Percentiles rank a stretch among this genome's conserved stretches.
These are phyloP conservation scores for Drosophila hamatofila DNA, from an alignment of 2,888 invertebrate species.

Conservation along the genomic window DNA sequence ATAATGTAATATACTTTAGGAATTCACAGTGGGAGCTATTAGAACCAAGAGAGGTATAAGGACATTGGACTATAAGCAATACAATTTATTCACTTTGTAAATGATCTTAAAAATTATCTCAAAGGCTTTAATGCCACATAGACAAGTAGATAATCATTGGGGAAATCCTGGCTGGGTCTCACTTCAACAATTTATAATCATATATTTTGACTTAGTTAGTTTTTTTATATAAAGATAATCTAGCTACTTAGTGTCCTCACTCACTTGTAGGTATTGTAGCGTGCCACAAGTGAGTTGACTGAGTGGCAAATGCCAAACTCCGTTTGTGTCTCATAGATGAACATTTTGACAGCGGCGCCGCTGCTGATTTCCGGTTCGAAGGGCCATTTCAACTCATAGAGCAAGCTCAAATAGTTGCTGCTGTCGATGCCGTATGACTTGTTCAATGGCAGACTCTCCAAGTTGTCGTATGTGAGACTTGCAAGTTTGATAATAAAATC, in stretches of 20 bases:
- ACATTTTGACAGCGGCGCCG: constrained; percentile 86
- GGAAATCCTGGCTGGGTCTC: no score
- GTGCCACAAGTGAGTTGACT: constrained; percentile 88
- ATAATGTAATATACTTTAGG: no score
- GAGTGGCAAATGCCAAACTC: constrained; percentile 90
- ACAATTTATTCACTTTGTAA: no score
- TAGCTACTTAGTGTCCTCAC: constrained; percentile 26
- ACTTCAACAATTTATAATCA: no score
- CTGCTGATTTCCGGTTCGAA: constrained; percentile 87
- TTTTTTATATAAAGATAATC: no score
- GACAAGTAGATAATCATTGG: neutral
- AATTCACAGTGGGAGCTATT: no score
- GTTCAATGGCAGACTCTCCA: constrained; percentile 87
- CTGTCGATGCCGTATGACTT: constrained; percentile 86
- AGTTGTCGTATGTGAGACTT: constrained; percentile 87
- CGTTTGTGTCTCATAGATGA: constrained; percentile 88
- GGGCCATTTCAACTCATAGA: constrained; percentile 86
- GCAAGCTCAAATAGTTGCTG: constrained; percentile 87
- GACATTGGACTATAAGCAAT: no score
- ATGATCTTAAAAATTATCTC: neutral
- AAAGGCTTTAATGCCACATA: neutral
- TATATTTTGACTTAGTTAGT: no score
- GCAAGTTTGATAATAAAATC: constrained; percentile 87
- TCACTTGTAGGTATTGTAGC: constrained; percentile 84
- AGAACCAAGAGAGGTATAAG: no score